phyloP scores from a whole-genome alignment of 2,797 vertebrate genomes.

The Scarus forsteni region DNA sequence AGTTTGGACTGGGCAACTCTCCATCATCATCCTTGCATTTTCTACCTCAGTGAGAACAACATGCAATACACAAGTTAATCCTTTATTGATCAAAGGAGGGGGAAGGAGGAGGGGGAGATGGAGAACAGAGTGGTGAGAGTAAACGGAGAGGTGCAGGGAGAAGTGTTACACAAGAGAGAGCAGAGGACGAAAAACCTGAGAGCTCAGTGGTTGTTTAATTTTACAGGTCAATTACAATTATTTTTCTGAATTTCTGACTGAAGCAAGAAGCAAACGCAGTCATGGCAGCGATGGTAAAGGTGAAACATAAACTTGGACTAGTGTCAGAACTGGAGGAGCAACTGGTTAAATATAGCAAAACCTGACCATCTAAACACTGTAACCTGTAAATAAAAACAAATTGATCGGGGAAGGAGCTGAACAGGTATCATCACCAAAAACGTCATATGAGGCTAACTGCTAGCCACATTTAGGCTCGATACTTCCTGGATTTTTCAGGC shows the following conservation, averaged over 20 bases:
- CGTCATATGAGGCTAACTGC: too few species aligned
- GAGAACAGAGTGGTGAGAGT: slow-evolving; percentile 6
- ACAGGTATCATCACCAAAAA: too few species aligned
- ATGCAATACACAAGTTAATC: slow-evolving; percentile 62
- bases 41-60: slow-evolving; percentile 36
- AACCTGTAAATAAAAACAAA: too few species aligned
- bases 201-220: not conserved
- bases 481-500: too few species aligned
- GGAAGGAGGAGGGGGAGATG: slow-evolving; percentile 4
- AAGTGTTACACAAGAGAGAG: slow-evolving; percentile 19
- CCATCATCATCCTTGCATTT: slow-evolving; percentile 15
- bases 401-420: too few species aligned
- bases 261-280: not conserved
- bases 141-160: slow-evolving; percentile 11
- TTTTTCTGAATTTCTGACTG: not conserved
- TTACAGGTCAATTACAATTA: too few species aligned
- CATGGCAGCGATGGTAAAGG: too few species aligned
- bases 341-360: too few species aligned
- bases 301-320: too few species aligned
- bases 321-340: too few species aligned
- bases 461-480: too few species aligned
- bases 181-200: not conserved
- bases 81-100: slow-evolving; percentile 58
- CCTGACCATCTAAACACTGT: too few species aligned
- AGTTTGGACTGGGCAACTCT: slow-evolving; percentile 30